phyloP scores from a whole-genome alignment of 2,888 invertebrate species.

The Leucophenga maculata region DNA sequence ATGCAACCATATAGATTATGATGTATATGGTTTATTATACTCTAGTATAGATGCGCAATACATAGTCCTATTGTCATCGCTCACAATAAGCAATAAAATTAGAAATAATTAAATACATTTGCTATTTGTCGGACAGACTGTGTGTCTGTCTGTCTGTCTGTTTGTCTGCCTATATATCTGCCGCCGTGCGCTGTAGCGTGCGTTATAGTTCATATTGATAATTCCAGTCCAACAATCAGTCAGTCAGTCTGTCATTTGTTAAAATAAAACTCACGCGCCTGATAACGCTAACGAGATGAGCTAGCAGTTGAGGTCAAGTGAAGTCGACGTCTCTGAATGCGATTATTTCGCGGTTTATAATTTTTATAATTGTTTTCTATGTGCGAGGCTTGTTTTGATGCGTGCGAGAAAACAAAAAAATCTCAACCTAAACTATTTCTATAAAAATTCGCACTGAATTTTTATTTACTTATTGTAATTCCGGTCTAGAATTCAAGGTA shows the following conservation, averaged over 20 bases:
- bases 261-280: not conserved
- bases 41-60: not conserved
- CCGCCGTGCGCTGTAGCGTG: not conserved
- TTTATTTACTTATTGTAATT: not conserved
- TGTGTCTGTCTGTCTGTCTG: not conserved
- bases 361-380: not conserved
- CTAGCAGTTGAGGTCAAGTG: constrained; percentile 27
- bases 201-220: not conserved
- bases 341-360: not conserved
- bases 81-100: constrained; percentile 4
- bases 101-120: constrained; percentile 11
- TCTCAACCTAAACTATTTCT: no score
- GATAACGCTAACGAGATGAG: constrained; percentile 6
- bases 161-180: not conserved
- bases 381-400: constrained; percentile 24
- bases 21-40: not conserved
- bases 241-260: not conserved
- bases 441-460: not conserved
- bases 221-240: not conserved
- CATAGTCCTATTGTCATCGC: not conserved
- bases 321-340: not conserved
- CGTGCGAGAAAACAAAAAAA: constrained; percentile 16
- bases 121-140: not conserved
- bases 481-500: constrained; percentile 12
- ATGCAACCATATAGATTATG: not conserved